These are phyloP conservation scores for Tangachromis dhanisi DNA, from an alignment of 2,113 vertebrate genomes.

Conservation along the genomic window DNA sequence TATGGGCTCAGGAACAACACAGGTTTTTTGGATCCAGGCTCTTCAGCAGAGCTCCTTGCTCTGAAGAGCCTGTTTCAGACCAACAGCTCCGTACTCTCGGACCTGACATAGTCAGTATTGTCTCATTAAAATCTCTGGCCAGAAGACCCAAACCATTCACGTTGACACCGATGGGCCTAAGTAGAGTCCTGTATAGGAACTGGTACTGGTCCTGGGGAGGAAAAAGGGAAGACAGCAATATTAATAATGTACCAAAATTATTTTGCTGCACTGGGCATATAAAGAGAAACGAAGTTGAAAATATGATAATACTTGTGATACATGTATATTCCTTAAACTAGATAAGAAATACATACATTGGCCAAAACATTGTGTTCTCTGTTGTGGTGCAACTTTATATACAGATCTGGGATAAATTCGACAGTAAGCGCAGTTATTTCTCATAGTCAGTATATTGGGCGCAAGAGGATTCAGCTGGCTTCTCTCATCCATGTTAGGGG, in stretches of 20 bases:
- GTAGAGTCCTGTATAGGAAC: slow-evolving; percentile 91
- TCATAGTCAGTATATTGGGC: background rate
- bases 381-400: background rate
- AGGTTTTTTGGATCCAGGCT: background rate
- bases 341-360: background rate
- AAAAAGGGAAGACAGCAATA: background rate
- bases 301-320: background rate
- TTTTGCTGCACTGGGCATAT: background rate
- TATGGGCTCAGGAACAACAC: background rate
- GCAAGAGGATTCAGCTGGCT: background rate
- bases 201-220: slow-evolving; percentile 88
- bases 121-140: slow-evolving; percentile 83
- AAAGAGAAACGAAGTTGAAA: background rate
- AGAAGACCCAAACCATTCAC: slow-evolving; percentile 78
- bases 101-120: slow-evolving; percentile 79
- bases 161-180: slow-evolving; percentile 88
- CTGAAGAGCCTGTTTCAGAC: slow-evolving; percentile 73
- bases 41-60: background rate
- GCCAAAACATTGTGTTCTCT: background rate
- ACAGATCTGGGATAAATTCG: background rate
- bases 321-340: background rate
- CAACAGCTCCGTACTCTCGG: slow-evolving; percentile 91
- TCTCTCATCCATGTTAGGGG: background rate
- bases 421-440: background rate
- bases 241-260: background rate